A percentile compares a stretch with the other conserved stretches of the same genome.
Evolutionary conservation across 2,888 invertebrate genomes (phyloP).

Genomic region (Boloria selene): DNA sequence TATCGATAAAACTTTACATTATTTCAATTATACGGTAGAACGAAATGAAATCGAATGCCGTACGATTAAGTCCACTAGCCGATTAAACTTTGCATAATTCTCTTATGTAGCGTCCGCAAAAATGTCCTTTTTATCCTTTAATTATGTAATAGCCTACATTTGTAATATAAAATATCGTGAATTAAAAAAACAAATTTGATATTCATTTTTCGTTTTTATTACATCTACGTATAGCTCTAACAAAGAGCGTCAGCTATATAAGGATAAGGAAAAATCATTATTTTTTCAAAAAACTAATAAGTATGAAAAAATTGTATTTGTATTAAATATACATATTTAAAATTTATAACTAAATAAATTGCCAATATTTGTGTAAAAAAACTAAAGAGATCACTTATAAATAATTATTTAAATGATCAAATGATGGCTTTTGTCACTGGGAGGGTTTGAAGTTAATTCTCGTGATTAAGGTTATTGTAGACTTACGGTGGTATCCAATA

Average conservation of each 20-base stretch:
- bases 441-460: no score
- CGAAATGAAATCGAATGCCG: conserved; percentile 22
- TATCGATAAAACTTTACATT: conserved; percentile 15
- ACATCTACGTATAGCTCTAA: no score
- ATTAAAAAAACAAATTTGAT: not conserved
- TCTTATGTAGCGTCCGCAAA: conserved; percentile 24
- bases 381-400: no score
- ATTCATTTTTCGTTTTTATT: not conserved
- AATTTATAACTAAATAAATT: no score
- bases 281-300: no score
- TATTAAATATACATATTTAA: not conserved
- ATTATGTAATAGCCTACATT: conserved; percentile 1
- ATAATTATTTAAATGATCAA: no score
- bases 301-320: not conserved
- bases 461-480: no score
- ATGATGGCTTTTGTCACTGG: no score
- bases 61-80: conserved; percentile 52
- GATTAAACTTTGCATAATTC: conserved; percentile 52
- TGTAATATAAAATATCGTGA: not conserved
- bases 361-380: no score
- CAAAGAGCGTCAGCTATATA: no score
- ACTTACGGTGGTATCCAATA: no score
- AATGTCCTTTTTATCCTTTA: conserved; percentile 13
- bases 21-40: conserved; percentile 25
- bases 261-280: no score